Evolutionary conservation across 2,113 vertebrate genomes (phyloP).

Genomic region (Canis aureus): DNA sequence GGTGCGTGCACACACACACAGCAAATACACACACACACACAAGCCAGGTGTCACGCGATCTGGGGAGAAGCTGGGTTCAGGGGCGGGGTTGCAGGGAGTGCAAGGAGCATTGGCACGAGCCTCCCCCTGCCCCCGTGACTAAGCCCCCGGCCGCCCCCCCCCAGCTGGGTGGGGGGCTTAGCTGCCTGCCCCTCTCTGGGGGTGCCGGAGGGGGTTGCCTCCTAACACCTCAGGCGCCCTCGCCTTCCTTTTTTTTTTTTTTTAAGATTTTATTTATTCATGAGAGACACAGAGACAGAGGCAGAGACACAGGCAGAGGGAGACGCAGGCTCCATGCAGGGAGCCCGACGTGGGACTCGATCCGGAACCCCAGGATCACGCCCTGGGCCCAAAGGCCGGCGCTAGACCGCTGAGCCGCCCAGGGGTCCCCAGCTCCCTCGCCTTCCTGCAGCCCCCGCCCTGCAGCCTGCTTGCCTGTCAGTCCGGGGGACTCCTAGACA

Average conservation of each 20-base stretch:
- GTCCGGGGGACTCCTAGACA: not conserved
- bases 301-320: too few species aligned
- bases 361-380: too few species aligned
- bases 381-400: too few species aligned
- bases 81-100: not conserved
- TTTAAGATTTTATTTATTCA: too few species aligned
- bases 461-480: too few species aligned
- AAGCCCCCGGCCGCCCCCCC: too few species aligned
- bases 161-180: fast-evolving
- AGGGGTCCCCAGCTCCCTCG: not conserved
- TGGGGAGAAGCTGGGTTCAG: not conserved
- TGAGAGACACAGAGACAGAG: too few species aligned
- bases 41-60: fast-evolving
- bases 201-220: not conserved
- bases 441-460: not conserved
- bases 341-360: too few species aligned
- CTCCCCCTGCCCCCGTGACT: not conserved
- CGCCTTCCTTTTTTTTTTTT: not conserved
- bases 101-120: not conserved
- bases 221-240: not conserved
- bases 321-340: too few species aligned
- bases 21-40: not conserved
- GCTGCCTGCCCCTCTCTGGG: not conserved
- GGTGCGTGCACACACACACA: too few species aligned
- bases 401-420: too few species aligned